These are phyloP conservation scores for Nibea albiflora DNA, from an alignment of 2,113 vertebrate species.

Conservation along the genomic window DNA sequence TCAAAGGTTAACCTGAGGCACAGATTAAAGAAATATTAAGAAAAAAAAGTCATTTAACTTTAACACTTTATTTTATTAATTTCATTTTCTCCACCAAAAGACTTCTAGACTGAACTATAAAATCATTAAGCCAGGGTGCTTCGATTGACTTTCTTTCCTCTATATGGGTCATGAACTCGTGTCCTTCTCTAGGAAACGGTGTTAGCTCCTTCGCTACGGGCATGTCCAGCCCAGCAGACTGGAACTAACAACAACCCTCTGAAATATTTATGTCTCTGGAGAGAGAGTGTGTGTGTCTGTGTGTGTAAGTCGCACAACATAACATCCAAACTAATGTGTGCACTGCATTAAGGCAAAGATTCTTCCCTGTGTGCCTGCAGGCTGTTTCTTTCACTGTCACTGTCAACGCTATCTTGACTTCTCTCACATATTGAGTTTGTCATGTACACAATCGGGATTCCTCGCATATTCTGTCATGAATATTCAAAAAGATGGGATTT, in stretches of 20 bases:
- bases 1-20: constrained; percentile 16
- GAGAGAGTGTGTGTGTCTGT: constrained; percentile 21
- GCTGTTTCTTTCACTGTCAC: constrained; percentile 34
- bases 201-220: constrained; percentile 41
- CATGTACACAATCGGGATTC: background rate
- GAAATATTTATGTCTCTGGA: constrained; percentile 79
- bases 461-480: background rate
- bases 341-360: constrained; percentile 54
- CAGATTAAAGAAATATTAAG: background rate
- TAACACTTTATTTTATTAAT: background rate
- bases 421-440: background rate
- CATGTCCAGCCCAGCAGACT: constrained; percentile 70
- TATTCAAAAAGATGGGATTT: background rate
- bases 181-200: constrained; percentile 38
- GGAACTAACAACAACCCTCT: constrained; percentile 78
- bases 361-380: constrained; percentile 30
- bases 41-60: background rate
- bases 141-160: constrained; percentile 42
- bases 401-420: constrained; percentile 13
- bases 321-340: constrained; percentile 42
- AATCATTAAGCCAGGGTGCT: constrained; percentile 34
- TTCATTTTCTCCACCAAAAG: background rate
- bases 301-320: constrained; percentile 31
- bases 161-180: constrained; percentile 54
- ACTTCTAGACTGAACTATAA: background rate